Conservation (phyloP, 2,888 invertebrate species). For the Aleiodes alternator region DNA sequence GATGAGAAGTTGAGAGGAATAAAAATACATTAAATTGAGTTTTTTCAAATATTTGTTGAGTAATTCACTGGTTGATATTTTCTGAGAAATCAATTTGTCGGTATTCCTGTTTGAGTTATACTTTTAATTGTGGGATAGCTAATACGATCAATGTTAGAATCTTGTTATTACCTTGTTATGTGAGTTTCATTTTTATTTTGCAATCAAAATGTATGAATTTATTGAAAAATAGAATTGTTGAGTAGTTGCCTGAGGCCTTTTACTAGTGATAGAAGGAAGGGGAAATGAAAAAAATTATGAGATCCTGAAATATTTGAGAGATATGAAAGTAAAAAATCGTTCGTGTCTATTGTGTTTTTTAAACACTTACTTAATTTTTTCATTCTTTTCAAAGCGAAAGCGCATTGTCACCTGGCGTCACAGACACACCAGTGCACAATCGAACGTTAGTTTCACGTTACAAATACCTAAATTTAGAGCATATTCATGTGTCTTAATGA, state of each 20-base stretch:
- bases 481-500: constrained; percentile 1
- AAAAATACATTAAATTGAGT: constrained; percentile 19
- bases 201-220: neutral
- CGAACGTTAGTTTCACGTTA: constrained; percentile 20
- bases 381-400: constrained; percentile 13
- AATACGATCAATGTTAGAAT: neutral
- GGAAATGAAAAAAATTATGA: neutral
- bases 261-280: neutral
- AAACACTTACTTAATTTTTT: constrained; percentile 10
- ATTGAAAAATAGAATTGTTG: constrained; percentile 1
- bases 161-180: neutral
- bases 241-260: no score
- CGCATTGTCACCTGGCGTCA: constrained; percentile 38
- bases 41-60: neutral
- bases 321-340: neutral
- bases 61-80: neutral
- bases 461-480: constrained; percentile 33
- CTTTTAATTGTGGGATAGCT: neutral
- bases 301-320: neutral
- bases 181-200: constrained; percentile 9
- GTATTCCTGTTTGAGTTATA: constrained; percentile 6
- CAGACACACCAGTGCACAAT: neutral
- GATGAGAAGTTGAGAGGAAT: neutral
- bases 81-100: constrained; percentile 31
- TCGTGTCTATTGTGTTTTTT: neutral